Base-by-base conservation (phyloP, 1,140 invertebrate species). In the roundworm (Caenorhabditis elegans) region DNA sequence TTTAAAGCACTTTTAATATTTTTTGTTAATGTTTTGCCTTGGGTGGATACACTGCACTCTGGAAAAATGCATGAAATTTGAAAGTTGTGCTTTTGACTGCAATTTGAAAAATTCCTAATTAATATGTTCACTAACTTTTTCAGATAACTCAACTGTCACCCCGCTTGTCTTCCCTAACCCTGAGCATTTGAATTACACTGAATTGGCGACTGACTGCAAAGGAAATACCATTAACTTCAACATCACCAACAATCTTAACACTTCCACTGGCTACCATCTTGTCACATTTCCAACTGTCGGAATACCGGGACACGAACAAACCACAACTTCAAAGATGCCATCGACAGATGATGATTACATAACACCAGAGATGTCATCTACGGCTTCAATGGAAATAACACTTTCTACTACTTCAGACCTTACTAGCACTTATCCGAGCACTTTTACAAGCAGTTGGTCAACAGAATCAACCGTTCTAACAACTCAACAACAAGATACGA, bases 201-300 rank as follows among this genome's bases (percentile, higher is more conserved):
- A 39, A 70, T 13, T 70, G n/a, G 17, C 60, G 5, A 70, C 34
- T 22, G 60, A 70, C 22, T 70, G 60, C 60, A 70, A 70, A 70
- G 60, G 60, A 28, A 70, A 70, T 17, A n/a, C 26, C 6, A 70
- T 70, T 22, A 28, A 70, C 10, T 70, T 70, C 34, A 70, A 39
- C 34, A 31, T 70, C 60, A 39, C 28, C 34, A 53, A 53, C 49
- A 34, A 10, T 11, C 13, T 22, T 3, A 34, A 70, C 11, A 70
- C 60, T 11, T 70, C 60, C n/a, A 70, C 60, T 24, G 31, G 34
- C 10, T 70, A 70, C 22, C 60, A 70, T 70, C n/a, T 70, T n/a
- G 60, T 70, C 19, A 70, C 60, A 17, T 70, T 70, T 39, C 60
- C 60, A 22, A 70, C 60, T 19, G 60, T 39, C 39, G 60, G 60